Evolutionary conservation across 2,113 vertebrate genomes (phyloP), one percentile per base, ranked within the genome.

Genomic region (Actinemys pallida): DNA sequence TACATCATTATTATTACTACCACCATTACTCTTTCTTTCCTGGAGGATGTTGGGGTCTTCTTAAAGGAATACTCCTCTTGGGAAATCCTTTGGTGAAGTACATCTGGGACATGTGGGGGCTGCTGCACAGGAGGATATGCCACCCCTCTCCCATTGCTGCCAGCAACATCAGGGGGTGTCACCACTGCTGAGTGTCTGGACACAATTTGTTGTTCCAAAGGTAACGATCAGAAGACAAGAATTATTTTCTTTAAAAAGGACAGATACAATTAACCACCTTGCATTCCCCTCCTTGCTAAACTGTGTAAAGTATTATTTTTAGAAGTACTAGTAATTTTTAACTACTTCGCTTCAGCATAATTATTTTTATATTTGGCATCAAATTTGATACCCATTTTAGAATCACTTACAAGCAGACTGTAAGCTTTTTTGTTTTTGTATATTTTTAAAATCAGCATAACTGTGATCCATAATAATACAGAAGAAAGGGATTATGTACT

Each of bases 251-350:
- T 89, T 52, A 82, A 87, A 84, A 89, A 76, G 72, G 53, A 78
- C n/a, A 39, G 75, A 78, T 78, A 14, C 12, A 27, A 47, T 78
- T 78, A 78, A 78, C 75, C 11, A 78, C 3, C 42, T 76, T 47
- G 39, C 3, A 59, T 52, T 42, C 54, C 31, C n/a, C 54, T 81
- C 17, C 9, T 93, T 80, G 49, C 3, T 90, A 52, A 76, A 16
- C 75, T 75, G 80, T 42, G 54, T 4, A 2, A 92, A 86, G 83
- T 83, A 20, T 72, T 72, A 72, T 72, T n/a, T n/a, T 19, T 72
- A 20, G 39, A 39, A 39, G 65, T 20, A 19, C 92, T 95, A 84
- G 96, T 95, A 95, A 88, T 16, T 81, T 85, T 84, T 97, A 94
- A 90, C 80, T 86, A 94, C 62, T 12, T 88, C 80, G 62, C 56